Conservation (phyloP, 2,888 invertebrate genomes). For the Carterocephalus palaemon region DNA sequence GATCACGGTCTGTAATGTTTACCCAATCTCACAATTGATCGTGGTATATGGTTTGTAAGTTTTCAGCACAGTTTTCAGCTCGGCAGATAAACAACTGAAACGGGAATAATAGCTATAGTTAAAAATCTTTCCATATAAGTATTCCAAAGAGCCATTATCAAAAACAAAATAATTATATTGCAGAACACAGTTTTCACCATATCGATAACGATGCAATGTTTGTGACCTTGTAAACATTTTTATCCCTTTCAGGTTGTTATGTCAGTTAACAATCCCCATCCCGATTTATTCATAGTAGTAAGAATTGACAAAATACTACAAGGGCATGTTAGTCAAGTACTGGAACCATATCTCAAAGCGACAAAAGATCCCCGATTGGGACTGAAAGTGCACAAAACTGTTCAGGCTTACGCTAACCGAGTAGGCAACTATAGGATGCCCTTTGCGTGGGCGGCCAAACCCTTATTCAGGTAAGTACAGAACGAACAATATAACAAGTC, state of each 20-base stretch:
- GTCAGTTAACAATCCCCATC: conserved; percentile 91
- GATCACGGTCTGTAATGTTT: no score
- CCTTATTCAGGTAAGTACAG: conserved; percentile 81
- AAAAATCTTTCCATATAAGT: no score
- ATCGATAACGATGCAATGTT: no score
- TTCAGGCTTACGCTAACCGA: conserved; percentile 87
- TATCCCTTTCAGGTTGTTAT: conserved; percentile 84
- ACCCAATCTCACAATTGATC: no score
- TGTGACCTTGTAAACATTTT: no score
- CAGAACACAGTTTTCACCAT: no score
- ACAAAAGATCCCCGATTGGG: conserved; percentile 88
- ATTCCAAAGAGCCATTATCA: no score
- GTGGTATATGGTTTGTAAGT: no score
- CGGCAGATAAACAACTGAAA: no score
- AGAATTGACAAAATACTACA: conserved; percentile 96
- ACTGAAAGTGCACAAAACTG: conserved; percentile 88
- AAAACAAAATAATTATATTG: no score
- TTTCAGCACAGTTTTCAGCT: no score
- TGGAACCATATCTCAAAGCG: conserved; percentile 91
- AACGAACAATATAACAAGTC: not conserved
- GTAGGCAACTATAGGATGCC: conserved; percentile 96
- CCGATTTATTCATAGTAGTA: conserved; percentile 95
- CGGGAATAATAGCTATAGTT: no score
- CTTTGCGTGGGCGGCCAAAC: conserved; percentile 97
- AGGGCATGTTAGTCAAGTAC: conserved; percentile 89